Evolutionary conservation across 1,140 invertebrate genomes (phyloP), one percentile per base, ranked within the genome.

Genomic region (Drosophila setifemur): DNA sequence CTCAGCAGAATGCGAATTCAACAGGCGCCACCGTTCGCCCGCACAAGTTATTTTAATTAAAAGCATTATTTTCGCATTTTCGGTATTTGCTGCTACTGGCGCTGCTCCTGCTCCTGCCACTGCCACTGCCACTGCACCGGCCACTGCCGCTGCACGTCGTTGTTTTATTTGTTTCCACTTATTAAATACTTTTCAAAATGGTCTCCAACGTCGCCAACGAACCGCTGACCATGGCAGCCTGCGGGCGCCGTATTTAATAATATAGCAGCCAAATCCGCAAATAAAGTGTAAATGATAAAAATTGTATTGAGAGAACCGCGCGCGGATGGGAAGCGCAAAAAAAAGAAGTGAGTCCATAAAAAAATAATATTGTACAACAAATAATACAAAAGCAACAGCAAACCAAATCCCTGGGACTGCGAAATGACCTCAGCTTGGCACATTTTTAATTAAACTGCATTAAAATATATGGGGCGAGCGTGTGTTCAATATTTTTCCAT

Each of bases 391-490:
- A 31, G 21, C 37, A 16, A 43, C 29, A 21, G 39, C 42, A 52
- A 71, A 67, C 57, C 60, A 75, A 67, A 66, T 66, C 61, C 57
- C 33, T 11, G 44, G 25, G 49, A 49, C 60, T 39, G 42, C 49
- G 61, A 71, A 72, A 68, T 61, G 67, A 64, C 58, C 52, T 63
- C 67, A 63, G 57, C 58, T 60, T 71, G 66, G 45, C 53, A 67
- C 60, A 69, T 71, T 79, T 79, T 79, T 81, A 78, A 81, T 79
- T 79, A 81, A 79, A 79, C 61, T 81, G 50, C 52, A 79, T 75
- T 75, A 76, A 75, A 79, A 71, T 77, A 67, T 48, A 75, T 54
- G 44, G n/a, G n/a, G 54, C 39, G 9, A 50, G 45, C 37, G 29
- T 45, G 33, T 18, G 37, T 70, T 43, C 47, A 29, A 43, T 52